Evolutionary conservation across 2,797 vertebrate species (phyloP).

Genomic region (Xiphophorus birchmanni): DNA sequence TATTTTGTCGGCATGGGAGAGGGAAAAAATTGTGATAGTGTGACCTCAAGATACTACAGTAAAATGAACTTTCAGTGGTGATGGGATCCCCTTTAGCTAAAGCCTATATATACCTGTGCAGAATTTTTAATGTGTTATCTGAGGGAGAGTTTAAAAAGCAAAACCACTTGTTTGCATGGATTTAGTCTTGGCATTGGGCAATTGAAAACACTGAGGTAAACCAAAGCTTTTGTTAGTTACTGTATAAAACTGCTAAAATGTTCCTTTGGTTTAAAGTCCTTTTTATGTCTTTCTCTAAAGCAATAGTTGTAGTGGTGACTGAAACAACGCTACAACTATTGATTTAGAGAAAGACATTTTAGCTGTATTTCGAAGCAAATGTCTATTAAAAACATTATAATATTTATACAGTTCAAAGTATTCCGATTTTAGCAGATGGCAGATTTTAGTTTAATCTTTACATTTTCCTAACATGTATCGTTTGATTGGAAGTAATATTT

Average conservation of each 20-base stretch:
- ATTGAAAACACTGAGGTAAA: background rate
- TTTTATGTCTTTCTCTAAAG: background rate
- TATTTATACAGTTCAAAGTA: background rate
- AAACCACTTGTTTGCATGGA: constrained; percentile 16
- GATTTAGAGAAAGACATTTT: background rate
- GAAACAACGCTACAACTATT: background rate
- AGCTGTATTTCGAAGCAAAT: background rate
- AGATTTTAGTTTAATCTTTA: background rate
- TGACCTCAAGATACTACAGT: constrained; percentile 77
- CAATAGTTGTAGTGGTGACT: no score
- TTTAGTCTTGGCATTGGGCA: background rate
- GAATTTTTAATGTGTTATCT: constrained; percentile 57
- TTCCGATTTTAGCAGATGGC: background rate
- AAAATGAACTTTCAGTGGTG: constrained; percentile 66
- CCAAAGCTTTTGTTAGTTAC: background rate
- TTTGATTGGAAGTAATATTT: background rate
- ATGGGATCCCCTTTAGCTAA: constrained; percentile 76
- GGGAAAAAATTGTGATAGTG: constrained; percentile 78
- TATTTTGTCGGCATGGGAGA: constrained; percentile 75
- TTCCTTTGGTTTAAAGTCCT: background rate
- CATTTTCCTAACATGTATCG: background rate
- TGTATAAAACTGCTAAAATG: background rate
- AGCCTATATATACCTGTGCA: constrained; percentile 59
- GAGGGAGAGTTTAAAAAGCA: constrained; percentile 42
- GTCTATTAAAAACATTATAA: background rate